These are phyloP conservation scores for Pterobdella sp. DNA, from an alignment of 2,888 invertebrate genomes.

Conservation along the genomic window DNA sequence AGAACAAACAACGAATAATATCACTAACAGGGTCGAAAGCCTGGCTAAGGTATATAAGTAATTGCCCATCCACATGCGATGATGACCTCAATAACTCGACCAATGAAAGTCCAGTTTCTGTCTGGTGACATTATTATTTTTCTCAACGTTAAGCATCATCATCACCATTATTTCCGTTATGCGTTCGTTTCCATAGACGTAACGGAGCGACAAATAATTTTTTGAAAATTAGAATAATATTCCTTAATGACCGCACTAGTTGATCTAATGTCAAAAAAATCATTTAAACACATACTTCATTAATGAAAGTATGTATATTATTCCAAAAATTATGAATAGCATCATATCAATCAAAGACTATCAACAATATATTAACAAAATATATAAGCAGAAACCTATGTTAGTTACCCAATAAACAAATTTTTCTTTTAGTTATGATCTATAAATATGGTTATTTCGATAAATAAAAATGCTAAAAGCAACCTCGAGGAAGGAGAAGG, in stretches of 20 bases:
- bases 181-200: too few species aligned
- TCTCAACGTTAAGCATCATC: neutral
- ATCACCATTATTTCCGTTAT: conserved; percentile 1
- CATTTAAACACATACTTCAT: conserved; percentile 3
- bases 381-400: neutral
- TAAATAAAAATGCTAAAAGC: conserved; percentile 4
- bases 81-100: conserved; percentile 45
- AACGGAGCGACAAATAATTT: too few species aligned
- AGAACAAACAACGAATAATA: neutral
- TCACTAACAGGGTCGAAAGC: conserved; percentile 45
- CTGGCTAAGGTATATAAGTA: conserved; percentile 48
- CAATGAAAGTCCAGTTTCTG: conserved; percentile 46
- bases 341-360: neutral
- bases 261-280: too few species aligned
- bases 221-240: too few species aligned
- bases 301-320: neutral
- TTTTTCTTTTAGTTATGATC: too few species aligned
- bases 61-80: conserved; percentile 48
- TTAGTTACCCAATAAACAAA: conserved; percentile 11
- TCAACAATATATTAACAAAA: neutral
- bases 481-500: conserved; percentile 47
- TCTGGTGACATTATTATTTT: conserved; percentile 38
- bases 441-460: neutral
- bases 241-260: too few species aligned
- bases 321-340: neutral